Conservation (phyloP, 2,888 invertebrate genomes). For the Abrostola triplasia region DNA sequence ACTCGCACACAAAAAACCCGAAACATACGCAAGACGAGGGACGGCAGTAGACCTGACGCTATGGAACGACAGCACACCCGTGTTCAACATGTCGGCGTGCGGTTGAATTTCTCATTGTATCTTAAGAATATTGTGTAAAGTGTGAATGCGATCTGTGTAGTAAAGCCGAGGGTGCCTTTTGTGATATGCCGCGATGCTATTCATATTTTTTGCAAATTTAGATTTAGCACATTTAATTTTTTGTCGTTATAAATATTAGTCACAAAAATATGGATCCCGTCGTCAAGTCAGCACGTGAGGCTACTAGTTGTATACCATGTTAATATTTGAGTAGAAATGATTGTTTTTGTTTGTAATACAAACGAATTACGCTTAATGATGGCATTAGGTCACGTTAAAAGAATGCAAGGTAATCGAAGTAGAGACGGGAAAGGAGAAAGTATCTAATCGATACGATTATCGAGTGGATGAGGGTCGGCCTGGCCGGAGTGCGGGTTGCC, state of each 20-base stretch:
- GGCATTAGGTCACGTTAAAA: constrained; percentile 56
- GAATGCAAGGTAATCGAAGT: constrained; percentile 56
- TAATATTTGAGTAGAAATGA: constrained; percentile 23
- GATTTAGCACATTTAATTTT: constrained; percentile 66
- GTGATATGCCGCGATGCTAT: constrained; percentile 66
- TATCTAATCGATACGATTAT: constrained; percentile 79
- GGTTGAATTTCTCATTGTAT: constrained; percentile 79
- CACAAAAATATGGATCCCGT: constrained; percentile 41
- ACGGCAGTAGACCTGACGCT: constrained; percentile 81
- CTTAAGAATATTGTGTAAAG: constrained; percentile 78
- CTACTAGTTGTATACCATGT: constrained; percentile 14
- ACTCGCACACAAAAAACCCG: constrained; percentile 80
- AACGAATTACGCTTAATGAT: constrained; percentile 44
- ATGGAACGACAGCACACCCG: constrained; percentile 73
- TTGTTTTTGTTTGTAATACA: constrained; percentile 37
- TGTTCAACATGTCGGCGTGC: constrained; percentile 77
- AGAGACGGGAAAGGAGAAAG: constrained; percentile 66
- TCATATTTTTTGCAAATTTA: constrained; percentile 63
- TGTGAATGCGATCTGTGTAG: constrained; percentile 79
- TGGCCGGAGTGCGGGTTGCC: constrained; percentile 65
- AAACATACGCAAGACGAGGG: constrained; percentile 79
- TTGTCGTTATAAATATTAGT: constrained; percentile 42
- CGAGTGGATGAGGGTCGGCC: constrained; percentile 71
- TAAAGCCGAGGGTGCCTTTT: constrained; percentile 71
- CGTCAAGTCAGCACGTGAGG: constrained; percentile 37